Base-by-base conservation (phyloP, 64 coral and sea anemone species). In the Porites australiensis region DNA sequence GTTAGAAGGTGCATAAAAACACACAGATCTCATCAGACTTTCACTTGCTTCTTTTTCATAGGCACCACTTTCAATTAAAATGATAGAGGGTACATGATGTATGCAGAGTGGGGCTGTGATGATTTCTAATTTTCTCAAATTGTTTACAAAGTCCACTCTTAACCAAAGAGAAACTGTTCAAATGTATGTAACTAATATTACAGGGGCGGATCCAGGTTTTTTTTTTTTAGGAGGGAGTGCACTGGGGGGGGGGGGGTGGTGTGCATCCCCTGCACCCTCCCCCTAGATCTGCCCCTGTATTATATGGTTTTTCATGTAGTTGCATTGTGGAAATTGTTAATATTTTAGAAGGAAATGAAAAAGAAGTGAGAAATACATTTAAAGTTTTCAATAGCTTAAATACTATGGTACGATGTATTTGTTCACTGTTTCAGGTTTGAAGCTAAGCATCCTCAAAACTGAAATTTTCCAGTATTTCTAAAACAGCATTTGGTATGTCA, bases 81-180 rank as follows among this genome's bases (percentile, higher is more conserved):
- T 68, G 64, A 68, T 68, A 68, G 64, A 68, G 64, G 64, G 64
- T 68, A 68, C 64, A 68, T 68, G 64, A 68, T 68, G 16, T 68
- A 68, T 68, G 64, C 64, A 68, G 64, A 68, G 64, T 68, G 16
- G 16, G 64, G 64, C 64, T 68, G 64, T 68, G 64, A 68, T 68
- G 64, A 68, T 68, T 68, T 68, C 64, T 68, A 67, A 67, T 1
- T 2, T 62, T 67, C 2, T 67, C 64, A 14, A 68, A 3, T 20
- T 68, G 22, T 68, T 68, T 68, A 15, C 4, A n/a, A n/a, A 68
- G 64, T 68, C 64, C 13, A 68, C 64, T 68, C 16, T 1, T 68
- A 68, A 68, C 16, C 64, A 68, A 68, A 68, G 64, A 68, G 10
- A 68, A 68, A 3, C 64, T 68, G 64, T 67, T 5, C 64, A 68